These are phyloP conservation scores for Nephrotoma flavescens DNA, from an alignment of 2,888 invertebrate genomes.

Conservation along the genomic window DNA sequence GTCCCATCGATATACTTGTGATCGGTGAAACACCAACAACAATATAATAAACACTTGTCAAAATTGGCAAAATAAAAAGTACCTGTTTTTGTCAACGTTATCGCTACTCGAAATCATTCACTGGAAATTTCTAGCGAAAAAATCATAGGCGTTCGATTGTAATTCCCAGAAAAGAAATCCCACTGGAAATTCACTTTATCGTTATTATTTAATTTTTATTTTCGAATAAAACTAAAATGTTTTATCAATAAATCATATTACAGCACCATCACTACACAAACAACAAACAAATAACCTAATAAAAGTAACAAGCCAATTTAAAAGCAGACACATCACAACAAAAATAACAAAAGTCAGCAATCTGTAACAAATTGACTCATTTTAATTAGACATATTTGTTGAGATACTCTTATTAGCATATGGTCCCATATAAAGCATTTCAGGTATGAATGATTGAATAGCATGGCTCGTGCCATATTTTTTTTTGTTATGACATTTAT, in stretches of 20 bases:
- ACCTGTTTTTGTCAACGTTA: too few species aligned
- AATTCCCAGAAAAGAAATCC: not conserved
- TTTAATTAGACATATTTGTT: not conserved
- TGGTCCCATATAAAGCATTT: not conserved
- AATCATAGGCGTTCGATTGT: too few species aligned
- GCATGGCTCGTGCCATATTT: not conserved
- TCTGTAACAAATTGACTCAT: not conserved
- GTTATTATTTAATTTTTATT: not conserved
- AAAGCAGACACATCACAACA: not conserved
- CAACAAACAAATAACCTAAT: not conserved
- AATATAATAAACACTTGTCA: too few species aligned
- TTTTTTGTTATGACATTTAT: not conserved
- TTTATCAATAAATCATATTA: not conserved
- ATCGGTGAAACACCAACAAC: too few species aligned
- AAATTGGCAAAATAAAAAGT: too few species aligned
- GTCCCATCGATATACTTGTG: too few species aligned
- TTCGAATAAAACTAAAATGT: not conserved
- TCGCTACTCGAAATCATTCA: too few species aligned
- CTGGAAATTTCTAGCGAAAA: too few species aligned
- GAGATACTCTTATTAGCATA: not conserved
- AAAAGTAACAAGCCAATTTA: not conserved
- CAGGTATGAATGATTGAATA: not conserved
- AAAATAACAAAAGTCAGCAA: not conserved
- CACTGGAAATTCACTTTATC: not conserved
- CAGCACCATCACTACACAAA: not conserved